Base-by-base conservation (phyloP, 2,797 vertebrate species). In the Oreochromis mossambicus region DNA sequence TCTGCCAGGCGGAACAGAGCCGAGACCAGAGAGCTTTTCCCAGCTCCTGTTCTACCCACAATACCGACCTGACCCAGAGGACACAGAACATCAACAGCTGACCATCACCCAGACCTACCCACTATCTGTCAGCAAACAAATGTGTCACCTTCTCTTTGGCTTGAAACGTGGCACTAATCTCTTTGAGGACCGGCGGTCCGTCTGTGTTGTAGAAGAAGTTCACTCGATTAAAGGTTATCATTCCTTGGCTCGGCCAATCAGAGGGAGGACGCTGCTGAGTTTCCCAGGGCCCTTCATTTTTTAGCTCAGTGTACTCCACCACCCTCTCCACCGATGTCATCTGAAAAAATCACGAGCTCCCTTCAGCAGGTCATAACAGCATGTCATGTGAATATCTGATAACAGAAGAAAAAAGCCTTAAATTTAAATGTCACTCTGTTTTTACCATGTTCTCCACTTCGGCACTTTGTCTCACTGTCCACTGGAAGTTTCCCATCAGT, bases 311-410 rank as follows among this genome's bases (percentile, higher is more conserved):
- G 80, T 99, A 99, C 81, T 99, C 98, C 77, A 98, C 95, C 83
- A 99, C 97, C 83, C 98, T 94, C 94, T 99, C 98, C 68, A 98
- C 98, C 1, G 98, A 99, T 4, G 98, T 99, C 98, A 99, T 96
- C 96, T 86, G 80, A 21, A 79, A n/a, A 41, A 24, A 9, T 24
- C 54, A 55, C 0, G 2, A 55, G 54, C 24, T 55, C 13, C 13
- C 54, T 26, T 55, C 54, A 55, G 13, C 24, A 55, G 54, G 24
- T 55, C 54, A 55, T 26, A 55, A 43, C 4, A 15, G 21, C n/a
- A 41, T 24, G 4, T 3, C 13, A 5, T 55, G 7, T 55, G 52
- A 26, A 26, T 5, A 55, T 26, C 54, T 55, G 24, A 26, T 55
- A 55, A 8, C 54, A 26, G 13, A 26, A 26, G 54, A 55, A 26